These are phyloP conservation scores for Akabosia matsudoensis DNA, from an alignment of 1,140 invertebrate genomes.

Conservation along the genomic window DNA sequence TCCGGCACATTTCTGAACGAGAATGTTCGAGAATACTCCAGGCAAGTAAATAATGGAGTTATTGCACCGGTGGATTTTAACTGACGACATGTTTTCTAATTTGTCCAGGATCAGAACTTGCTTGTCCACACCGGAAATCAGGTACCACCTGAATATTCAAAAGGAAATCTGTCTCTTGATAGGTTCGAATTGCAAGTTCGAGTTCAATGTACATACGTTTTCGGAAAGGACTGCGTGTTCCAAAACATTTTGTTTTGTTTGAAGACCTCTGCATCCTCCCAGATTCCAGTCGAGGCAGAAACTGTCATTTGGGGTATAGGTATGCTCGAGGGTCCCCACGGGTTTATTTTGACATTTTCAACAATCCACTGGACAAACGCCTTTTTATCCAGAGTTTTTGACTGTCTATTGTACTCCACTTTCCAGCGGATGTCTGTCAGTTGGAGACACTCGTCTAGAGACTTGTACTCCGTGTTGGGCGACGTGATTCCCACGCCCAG, in stretches of 20 bases:
- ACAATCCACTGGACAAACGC: not conserved
- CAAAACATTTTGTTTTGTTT: constrained; percentile 13
- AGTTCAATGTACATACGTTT: not conserved
- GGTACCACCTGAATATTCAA: constrained; percentile 11
- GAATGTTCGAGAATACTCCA: not conserved
- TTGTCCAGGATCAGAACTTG: not conserved
- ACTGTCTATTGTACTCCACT: not conserved
- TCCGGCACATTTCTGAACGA: constrained; percentile 7
- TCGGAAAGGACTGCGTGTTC: constrained; percentile 5
- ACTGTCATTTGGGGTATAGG: not conserved
- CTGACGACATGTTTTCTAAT: not conserved
- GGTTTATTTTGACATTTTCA: constrained; percentile 5
- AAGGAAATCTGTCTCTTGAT: too few species aligned
- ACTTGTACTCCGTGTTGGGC: not conserved
- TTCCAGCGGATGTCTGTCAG: not conserved
- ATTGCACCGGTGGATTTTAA: not conserved
- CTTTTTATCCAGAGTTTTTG: not conserved
- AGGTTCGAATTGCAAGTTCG: not conserved
- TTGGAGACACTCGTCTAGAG: not conserved
- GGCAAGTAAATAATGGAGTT: constrained; percentile 4
- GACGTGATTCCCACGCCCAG: not conserved
- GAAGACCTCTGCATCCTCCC: not conserved
- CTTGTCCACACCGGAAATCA: constrained; percentile 8
- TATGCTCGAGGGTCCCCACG: constrained; percentile 2
- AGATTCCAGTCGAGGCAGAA: constrained; percentile 4